phyloP scores from a whole-genome alignment of 2,888 invertebrate genomes.

The Hydriomena furcata region DNA sequence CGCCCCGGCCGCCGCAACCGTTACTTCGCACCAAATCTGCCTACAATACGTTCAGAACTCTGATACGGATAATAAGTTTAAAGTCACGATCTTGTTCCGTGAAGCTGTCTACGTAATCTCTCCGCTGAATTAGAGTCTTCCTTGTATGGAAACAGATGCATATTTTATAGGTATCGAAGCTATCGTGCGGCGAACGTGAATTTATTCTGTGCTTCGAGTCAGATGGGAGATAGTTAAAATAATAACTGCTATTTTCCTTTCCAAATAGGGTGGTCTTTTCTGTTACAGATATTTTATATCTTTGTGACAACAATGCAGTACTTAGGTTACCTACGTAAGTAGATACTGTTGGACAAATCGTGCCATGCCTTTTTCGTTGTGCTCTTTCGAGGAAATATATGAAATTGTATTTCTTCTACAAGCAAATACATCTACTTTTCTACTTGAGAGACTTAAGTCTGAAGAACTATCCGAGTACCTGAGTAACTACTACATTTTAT shows the following conservation, averaged over 20 bases:
- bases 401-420: too few species aligned
- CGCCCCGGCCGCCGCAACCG: slow-evolving; percentile 42
- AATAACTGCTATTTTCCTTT: slow-evolving; percentile 37
- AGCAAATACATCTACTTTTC: too few species aligned
- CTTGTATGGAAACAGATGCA: slow-evolving; percentile 62
- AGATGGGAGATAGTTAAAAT: slow-evolving; percentile 35
- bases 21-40: slow-evolving; percentile 79
- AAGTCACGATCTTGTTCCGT: slow-evolving; percentile 74
- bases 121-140: slow-evolving; percentile 67
- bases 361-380: slow-evolving; percentile 4
- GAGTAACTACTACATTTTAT: too few species aligned
- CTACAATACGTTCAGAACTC: slow-evolving; percentile 72
- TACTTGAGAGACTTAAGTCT: too few species aligned
- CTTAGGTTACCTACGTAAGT: too few species aligned
- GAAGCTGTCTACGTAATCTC: slow-evolving; percentile 72
- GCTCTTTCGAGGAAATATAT: neutral
- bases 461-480: too few species aligned
- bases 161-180: slow-evolving; percentile 41
- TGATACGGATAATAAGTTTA: slow-evolving; percentile 77
- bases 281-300: slow-evolving; percentile 7
- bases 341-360: slow-evolving; percentile 4
- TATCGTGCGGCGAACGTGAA: slow-evolving; percentile 47
- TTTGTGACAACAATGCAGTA: neutral
- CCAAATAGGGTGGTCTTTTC: slow-evolving; percentile 23
- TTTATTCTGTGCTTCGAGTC: slow-evolving; percentile 45